These are phyloP conservation scores for Spialia ferax DNA, from an alignment of 2,888 invertebrate species.

Conservation along the genomic window DNA sequence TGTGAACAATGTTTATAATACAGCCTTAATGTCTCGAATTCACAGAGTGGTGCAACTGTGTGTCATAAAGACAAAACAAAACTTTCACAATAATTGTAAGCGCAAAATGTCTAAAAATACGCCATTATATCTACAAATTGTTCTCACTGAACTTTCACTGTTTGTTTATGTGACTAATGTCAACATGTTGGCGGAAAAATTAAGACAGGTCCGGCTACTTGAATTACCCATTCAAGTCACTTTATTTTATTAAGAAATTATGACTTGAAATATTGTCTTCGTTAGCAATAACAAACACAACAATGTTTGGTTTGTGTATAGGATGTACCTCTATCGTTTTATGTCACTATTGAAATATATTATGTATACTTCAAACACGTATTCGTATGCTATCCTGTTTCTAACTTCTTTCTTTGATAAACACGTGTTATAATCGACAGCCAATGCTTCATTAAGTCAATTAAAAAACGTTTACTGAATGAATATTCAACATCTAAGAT, in stretches of 20 bases:
- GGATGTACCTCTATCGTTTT: too few relatives aligned
- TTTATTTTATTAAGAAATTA: too few relatives aligned
- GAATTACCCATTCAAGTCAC: too few relatives aligned
- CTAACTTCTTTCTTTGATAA: too few relatives aligned
- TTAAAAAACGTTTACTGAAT: background rate
- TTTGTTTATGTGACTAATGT: slow-evolving; percentile 40
- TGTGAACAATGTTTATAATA: slow-evolving; percentile 33
- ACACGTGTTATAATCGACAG: too few relatives aligned
- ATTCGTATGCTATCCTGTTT: too few relatives aligned
- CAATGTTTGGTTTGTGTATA: too few relatives aligned
- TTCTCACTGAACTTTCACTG: slow-evolving; percentile 46
- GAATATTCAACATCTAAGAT: background rate
- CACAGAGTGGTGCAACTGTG: slow-evolving; percentile 43
- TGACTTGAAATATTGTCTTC: too few relatives aligned
- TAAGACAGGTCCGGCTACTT: slow-evolving; percentile 34
- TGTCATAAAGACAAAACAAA: slow-evolving; percentile 42
- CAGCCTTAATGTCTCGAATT: slow-evolving; percentile 21
- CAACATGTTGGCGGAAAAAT: slow-evolving; percentile 33
- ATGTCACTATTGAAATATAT: too few relatives aligned
- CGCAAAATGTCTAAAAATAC: slow-evolving; percentile 44
- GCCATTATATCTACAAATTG: slow-evolving; percentile 38
- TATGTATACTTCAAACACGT: too few relatives aligned
- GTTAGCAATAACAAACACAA: too few relatives aligned
- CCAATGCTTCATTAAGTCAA: background rate
- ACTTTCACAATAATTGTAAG: slow-evolving; percentile 50